A percentile compares a stretch with the other conserved stretches of the same genome.
These are phyloP conservation scores for Ptiloglossa arizonensis DNA, from an alignment of 1,140 invertebrate species.

Conservation along the genomic window DNA sequence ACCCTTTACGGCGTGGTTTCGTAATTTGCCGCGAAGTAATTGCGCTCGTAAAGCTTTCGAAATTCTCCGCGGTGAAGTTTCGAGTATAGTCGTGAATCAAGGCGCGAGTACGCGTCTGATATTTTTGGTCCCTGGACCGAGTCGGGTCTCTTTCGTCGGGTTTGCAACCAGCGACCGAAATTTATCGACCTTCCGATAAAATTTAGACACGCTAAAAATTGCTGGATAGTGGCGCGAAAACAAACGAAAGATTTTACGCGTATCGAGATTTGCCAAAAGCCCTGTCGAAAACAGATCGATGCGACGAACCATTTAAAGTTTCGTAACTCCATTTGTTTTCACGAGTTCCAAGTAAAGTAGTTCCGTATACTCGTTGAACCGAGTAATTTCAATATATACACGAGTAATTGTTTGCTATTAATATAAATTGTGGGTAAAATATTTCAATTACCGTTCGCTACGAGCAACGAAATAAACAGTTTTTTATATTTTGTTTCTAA, in stretches of 20 bases:
- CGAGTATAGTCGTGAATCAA: slow-evolving; percentile 14
- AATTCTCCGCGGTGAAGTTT: neutral
- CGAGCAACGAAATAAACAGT: no score
- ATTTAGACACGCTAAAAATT: slow-evolving; percentile 23
- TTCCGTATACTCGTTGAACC: neutral
- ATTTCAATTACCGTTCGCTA: no score
- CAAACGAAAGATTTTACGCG: slow-evolving; percentile 1
- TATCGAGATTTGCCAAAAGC: neutral
- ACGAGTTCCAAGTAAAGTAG: slow-evolving; percentile 2
- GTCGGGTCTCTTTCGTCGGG: neutral
- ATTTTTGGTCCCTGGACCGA: slow-evolving; percentile 17
- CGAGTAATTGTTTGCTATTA: no score
- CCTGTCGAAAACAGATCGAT: neutral
- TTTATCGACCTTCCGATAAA: slow-evolving; percentile 17
- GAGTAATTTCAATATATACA: no score
- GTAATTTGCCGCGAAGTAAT: neutral
- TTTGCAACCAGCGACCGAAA: neutral
- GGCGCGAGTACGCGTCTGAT: neutral
- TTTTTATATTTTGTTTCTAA: no score
- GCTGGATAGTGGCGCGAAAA: neutral
- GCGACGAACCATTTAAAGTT: neutral
- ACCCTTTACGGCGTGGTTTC: neutral
- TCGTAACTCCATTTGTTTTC: neutral
- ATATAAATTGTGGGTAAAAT: no score
- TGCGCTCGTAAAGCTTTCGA: neutral